Base-by-base conservation (phyloP, 2,888 invertebrate species). In the Macrophya alboannulata region DNA sequence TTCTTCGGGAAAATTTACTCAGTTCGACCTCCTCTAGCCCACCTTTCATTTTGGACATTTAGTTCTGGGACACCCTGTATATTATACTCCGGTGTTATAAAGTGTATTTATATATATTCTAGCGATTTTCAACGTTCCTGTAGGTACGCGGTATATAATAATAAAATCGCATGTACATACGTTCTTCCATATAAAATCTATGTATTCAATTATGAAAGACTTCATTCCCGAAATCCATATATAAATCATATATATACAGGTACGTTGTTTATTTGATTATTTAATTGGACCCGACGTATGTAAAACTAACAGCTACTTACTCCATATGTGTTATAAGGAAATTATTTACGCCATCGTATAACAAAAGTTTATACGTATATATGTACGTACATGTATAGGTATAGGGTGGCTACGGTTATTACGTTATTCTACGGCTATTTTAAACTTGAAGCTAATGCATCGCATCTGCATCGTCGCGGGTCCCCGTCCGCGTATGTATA, bases 181-280 rank as follows among this genome's bases (percentile, higher is more conserved):
- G n/a, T n/a, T n/a, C n/a, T 31, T 31, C 1, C 31, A 31, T 31
- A 31, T 31, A 31, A n/a, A n/a, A n/a, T n/a, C n/a, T 51, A n/a
- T n/a, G n/a, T 55, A 55, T 55, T 55, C n/a, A 55, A 55, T 55
- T 55, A 55, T 55, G 55, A 55, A 55, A 55, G 6, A 55, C 55
- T 55, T 55, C n/a, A 55, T 55, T 55, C 55, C 31, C 3, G 31
- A 31, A 31, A 62, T 62, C 10, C 4, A 9, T 25, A 12, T 62
- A 62, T 62, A 25, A 25, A 62, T 62, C 12, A 25, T n/a, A n/a
- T n/a, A n/a, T n/a, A n/a, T 25, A 62, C 15, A 55, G 25, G 10
- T 25, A 4, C 6, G 45, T 21, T 76, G 76, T 76, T 76, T 76
- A 48, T 76, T 76, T 48, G 15, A 48, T 76, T 76, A 76, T 76